Conservation (phyloP, 2,888 invertebrate genomes). For the Pollenia griseotomentosa region DNA sequence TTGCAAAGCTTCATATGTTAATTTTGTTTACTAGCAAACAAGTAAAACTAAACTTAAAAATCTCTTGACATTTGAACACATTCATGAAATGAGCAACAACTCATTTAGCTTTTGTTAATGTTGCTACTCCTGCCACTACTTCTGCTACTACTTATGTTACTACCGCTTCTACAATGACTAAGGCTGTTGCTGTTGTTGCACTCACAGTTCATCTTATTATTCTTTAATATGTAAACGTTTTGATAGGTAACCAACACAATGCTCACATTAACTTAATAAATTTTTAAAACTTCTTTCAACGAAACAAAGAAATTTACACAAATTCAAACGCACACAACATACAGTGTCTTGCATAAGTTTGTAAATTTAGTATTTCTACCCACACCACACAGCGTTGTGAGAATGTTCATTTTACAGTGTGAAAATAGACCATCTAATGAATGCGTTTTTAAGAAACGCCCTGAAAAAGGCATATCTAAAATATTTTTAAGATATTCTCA, state of each 20-base stretch:
- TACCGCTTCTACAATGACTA: too few species aligned
- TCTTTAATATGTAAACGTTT: not conserved
- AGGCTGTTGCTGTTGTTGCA: too few species aligned
- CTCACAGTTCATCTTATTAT: not conserved
- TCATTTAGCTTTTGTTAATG: not conserved
- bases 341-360: not conserved
- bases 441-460: too few species aligned
- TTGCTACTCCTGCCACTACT: not conserved
- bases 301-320: slow-evolving; percentile 3
- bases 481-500: too few species aligned
- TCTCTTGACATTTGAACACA: slow-evolving; percentile 50
- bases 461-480: too few species aligned
- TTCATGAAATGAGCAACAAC: slow-evolving; percentile 47
- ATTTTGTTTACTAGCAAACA: slow-evolving; percentile 5
- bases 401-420: too few species aligned
- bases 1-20: not conserved
- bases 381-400: too few species aligned
- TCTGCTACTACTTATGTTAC: not conserved
- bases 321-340: not conserved
- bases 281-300: slow-evolving; percentile 40
- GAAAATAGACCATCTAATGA: too few species aligned
- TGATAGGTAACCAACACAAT: slow-evolving; percentile 48
- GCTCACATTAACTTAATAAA: slow-evolving; percentile 55
- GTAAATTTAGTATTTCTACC: not conserved
- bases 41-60: slow-evolving; percentile 35